Conservation (phyloP, 2,888 invertebrate species). For the Synergus laeviventris region DNA sequence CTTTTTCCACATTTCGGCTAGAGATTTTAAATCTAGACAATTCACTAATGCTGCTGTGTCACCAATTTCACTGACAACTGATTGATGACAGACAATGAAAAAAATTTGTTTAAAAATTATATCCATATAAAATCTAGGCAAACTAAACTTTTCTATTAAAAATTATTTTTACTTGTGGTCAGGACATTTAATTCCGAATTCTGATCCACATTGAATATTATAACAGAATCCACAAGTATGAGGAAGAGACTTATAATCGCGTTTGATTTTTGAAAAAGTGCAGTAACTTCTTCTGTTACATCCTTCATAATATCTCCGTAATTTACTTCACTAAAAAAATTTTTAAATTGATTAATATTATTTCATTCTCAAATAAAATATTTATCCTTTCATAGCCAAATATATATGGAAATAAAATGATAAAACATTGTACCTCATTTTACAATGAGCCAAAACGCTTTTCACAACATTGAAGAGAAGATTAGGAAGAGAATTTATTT, state of each 20-base stretch:
- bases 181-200: constrained; percentile 60
- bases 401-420: background rate
- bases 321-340: constrained; percentile 58
- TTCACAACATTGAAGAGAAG: constrained; percentile 60
- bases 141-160: background rate
- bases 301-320: constrained; percentile 60
- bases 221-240: constrained; percentile 59
- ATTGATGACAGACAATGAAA: constrained; percentile 13
- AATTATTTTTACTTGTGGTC: constrained; percentile 29
- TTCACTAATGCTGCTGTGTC: constrained; percentile 61
- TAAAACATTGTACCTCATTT: constrained; percentile 58
- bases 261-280: constrained; percentile 63
- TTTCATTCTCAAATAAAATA: background rate
- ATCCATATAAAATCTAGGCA: background rate
- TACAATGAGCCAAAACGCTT: constrained; percentile 64
- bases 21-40: constrained; percentile 65
- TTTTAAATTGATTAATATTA: constrained; percentile 20
- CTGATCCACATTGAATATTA: constrained; percentile 59
- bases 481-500: constrained; percentile 57
- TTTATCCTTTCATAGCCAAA: too few relatives aligned
- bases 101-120: background rate
- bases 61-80: constrained; percentile 64
- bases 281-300: constrained; percentile 58
- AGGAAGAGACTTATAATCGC: constrained; percentile 63
- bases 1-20: constrained; percentile 65